Percentiles rank a stretch among this genome's conserved stretches.
phyloP scores from a whole-genome alignment of 2,797 vertebrate genomes.

The Gymnoscopelus microlampas region DNA sequence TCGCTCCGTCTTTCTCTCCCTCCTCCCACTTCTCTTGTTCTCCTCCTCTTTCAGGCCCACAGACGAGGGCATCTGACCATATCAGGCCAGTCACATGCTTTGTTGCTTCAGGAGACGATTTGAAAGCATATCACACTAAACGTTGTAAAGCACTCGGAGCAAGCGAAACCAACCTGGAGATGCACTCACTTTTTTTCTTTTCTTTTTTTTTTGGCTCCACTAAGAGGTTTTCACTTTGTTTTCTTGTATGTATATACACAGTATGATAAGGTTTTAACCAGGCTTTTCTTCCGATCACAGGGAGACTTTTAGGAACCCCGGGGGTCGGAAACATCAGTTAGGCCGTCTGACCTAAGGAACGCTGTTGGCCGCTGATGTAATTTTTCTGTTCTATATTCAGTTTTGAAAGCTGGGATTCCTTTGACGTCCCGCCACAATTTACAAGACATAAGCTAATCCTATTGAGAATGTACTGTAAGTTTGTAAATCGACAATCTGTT shows the following conservation, averaged over 20 bases:
- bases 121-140: slow-evolving; percentile 48
- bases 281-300: slow-evolving; percentile 46
- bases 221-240: slow-evolving; percentile 29
- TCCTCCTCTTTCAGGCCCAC: slow-evolving; percentile 47
- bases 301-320: slow-evolving; percentile 49
- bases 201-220: slow-evolving; percentile 48
- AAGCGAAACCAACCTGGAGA: slow-evolving; percentile 31
- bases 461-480: slow-evolving; percentile 81
- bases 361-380: slow-evolving; percentile 17
- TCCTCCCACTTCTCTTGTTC: slow-evolving; percentile 39
- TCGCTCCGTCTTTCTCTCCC: slow-evolving; percentile 42
- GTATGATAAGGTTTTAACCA: slow-evolving; percentile 28
- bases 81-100: slow-evolving; percentile 64
- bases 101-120: slow-evolving; percentile 45
- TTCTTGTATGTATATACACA: slow-evolving; percentile 36
- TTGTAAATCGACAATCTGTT: slow-evolving; percentile 77
- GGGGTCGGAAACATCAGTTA: slow-evolving; percentile 56
- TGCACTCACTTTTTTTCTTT: slow-evolving; percentile 32
- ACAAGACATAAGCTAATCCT: slow-evolving; percentile 77
- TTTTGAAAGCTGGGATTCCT: slow-evolving; percentile 74
- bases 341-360: slow-evolving; percentile 45
- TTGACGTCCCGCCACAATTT: slow-evolving; percentile 61
- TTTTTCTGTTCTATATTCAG: slow-evolving; percentile 45
- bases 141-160: slow-evolving; percentile 35
- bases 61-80: slow-evolving; percentile 51